Evolutionary conservation across 1,140 invertebrate genomes (phyloP).

Genomic region (Euschistus heros): DNA sequence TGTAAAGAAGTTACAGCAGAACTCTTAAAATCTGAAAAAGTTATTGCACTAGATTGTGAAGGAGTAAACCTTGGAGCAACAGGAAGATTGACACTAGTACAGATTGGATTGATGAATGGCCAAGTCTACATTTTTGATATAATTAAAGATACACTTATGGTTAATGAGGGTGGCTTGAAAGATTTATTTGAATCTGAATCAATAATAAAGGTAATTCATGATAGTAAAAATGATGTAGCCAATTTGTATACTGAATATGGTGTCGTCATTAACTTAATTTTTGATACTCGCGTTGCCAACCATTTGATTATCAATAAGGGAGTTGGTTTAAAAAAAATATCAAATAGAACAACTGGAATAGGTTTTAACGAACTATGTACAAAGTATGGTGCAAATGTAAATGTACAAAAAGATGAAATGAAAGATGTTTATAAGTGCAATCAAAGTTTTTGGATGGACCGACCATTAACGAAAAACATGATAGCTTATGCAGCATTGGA

Average conservation of each 20-base stretch:
- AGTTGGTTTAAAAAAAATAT: neutral
- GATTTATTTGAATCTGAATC: neutral
- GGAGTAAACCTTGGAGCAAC: neutral
- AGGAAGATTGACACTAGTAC: neutral
- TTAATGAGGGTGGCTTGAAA: neutral
- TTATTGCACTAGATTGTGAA: conserved; percentile 1
- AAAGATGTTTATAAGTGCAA: neutral
- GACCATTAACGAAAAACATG: neutral
- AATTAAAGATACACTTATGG: neutral
- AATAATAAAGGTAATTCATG: conserved; percentile 3
- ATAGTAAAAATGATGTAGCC: neutral
- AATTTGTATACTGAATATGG: neutral
- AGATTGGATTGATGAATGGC: neutral
- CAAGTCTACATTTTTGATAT: conserved; percentile 1
- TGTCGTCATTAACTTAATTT: neutral
- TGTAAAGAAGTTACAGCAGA: neutral
- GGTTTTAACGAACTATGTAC: neutral
- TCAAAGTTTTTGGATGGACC: neutral
- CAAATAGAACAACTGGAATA: neutral
- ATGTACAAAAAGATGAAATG: neutral
- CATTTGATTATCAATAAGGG: too few relatives aligned
- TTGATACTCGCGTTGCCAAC: neutral
- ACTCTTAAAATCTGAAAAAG: neutral
- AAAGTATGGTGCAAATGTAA: neutral
- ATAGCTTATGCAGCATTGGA: neutral